A percentile compares a stretch with the other conserved stretches of the same genome.
These are phyloP conservation scores for Acanthosepion lycidas DNA, from an alignment of 2,888 invertebrate species.

Conservation along the genomic window DNA sequence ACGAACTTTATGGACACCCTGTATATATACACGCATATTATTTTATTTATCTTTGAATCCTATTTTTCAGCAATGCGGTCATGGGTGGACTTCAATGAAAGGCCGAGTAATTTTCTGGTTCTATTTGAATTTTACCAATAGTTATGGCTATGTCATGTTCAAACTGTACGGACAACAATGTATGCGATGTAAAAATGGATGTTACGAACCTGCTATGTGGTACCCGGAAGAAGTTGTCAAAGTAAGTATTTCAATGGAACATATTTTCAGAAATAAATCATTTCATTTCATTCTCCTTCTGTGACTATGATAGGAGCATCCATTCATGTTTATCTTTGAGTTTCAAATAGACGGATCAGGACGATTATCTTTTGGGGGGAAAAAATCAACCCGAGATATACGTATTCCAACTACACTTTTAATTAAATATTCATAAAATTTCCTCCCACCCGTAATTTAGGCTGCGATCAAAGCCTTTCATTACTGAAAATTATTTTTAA, in stretches of 20 bases:
- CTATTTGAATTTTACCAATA: constrained; percentile 67
- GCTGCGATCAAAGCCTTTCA: too few relatives aligned
- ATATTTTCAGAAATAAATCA: neutral
- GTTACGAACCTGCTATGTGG: constrained; percentile 76
- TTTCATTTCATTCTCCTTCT: too few relatives aligned
- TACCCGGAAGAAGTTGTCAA: constrained; percentile 77
- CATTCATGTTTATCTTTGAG: too few relatives aligned
- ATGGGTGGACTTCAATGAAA: constrained; percentile 77
- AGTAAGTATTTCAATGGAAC: constrained; percentile 64
- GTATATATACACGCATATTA: neutral
- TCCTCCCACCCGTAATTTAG: too few relatives aligned
- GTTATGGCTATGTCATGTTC: constrained; percentile 74
- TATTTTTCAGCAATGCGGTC: constrained; percentile 73
- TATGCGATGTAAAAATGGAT: constrained; percentile 73
- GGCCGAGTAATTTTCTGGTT: constrained; percentile 77
- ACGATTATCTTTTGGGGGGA: too few relatives aligned
- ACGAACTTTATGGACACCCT: too few relatives aligned
- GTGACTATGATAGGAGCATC: too few relatives aligned
- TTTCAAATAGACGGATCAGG: too few relatives aligned
- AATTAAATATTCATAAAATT: too few relatives aligned
- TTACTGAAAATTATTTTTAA: too few relatives aligned
- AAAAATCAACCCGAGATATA: too few relatives aligned
- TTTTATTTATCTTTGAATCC: neutral
- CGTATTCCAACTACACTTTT: too few relatives aligned
- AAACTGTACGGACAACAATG: constrained; percentile 76